Base-by-base conservation (phyloP, 2,888 invertebrate genomes). In the Patella caerulea region DNA sequence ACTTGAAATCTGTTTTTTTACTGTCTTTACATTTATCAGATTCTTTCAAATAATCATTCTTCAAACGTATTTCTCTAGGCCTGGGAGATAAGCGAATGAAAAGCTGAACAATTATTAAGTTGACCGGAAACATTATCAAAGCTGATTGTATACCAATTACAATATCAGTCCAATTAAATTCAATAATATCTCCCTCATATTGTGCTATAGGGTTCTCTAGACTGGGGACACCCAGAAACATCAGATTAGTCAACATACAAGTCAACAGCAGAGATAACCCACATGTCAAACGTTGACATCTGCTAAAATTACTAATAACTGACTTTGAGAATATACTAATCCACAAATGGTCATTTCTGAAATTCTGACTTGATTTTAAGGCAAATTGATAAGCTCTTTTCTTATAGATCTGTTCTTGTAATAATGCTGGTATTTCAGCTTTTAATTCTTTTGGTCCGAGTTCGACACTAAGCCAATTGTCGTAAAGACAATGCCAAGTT, bases 261-360 rank as follows among this genome's bases (percentile, higher is more conserved):
- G 85, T 81, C 19, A 89, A 75, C 11, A 91, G 81, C 11, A 91
- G 79, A 29, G 85, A 86, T 72, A 90, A 82, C 1, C 88, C 89
- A 78, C 90, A 90, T 0, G 88, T 85, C 15, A 91, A 79, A 2
- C 91, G 81, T 80, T 91, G 90, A 29, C 85, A 87, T 11, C 91
- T 81, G 0, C 89, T 90, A 78, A 91, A 91, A 2, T 81, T 75
- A 70, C 86, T 89, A 72, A 15, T 55, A 0, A 71, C 56, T 4
- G 90, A 88, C 59, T 88, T 88, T 2, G 86, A 84, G 54, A 91
- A 84, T 55, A 91, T 87, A 78, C 91, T 90, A 19, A 90, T 74
- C 91, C 90, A 91, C 15, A 91, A 77, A 81, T 91, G 90, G 9
- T 87, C 83, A 71, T 89, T 87, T 11, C 88, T 81, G 4, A 90